These are phyloP conservation scores for Sisor rabdophorus DNA, from an alignment of 2,113 vertebrate species.

Conservation along the genomic window DNA sequence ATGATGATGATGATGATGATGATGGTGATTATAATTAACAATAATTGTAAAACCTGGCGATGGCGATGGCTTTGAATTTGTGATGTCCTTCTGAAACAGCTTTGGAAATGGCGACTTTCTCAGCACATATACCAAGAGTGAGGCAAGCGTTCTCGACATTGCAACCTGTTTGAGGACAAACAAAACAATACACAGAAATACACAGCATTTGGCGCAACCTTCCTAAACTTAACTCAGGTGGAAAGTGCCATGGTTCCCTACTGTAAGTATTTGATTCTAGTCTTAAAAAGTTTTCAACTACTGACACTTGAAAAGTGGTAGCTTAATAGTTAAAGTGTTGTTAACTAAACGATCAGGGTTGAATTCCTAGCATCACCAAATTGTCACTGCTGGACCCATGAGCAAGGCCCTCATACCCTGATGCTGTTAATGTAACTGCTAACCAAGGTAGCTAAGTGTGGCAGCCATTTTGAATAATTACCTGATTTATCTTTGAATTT, in stretches of 20 bases:
- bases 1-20: too few species aligned
- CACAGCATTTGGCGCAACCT: neutral
- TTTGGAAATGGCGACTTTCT: constrained; percentile 75
- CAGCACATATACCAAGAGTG: constrained; percentile 71
- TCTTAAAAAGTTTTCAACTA: too few species aligned
- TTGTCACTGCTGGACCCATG: too few species aligned
- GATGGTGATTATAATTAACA: too few species aligned
- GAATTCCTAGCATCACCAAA: too few species aligned
- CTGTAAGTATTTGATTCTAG: neutral
- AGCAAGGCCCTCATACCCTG: too few species aligned
- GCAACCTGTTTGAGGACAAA: constrained; percentile 67
- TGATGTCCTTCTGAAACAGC: constrained; percentile 77
- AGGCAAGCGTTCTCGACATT: constrained; percentile 77
- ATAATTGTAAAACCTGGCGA: constrained; percentile 66
- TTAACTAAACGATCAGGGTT: too few species aligned
- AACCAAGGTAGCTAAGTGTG: neutral
- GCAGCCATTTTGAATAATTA: neutral
- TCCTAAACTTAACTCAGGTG: too few species aligned
- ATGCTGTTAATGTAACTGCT: too few species aligned
- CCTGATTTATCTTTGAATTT: neutral
- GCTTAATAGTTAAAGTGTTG: too few species aligned
- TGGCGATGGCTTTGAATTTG: constrained; percentile 75
- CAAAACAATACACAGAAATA: neutral
- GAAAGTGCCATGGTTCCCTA: too few species aligned
- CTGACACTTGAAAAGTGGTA: too few species aligned